These are phyloP conservation scores for Alectura lathami DNA, from an alignment of 2,113 vertebrate species.

Conservation along the genomic window DNA sequence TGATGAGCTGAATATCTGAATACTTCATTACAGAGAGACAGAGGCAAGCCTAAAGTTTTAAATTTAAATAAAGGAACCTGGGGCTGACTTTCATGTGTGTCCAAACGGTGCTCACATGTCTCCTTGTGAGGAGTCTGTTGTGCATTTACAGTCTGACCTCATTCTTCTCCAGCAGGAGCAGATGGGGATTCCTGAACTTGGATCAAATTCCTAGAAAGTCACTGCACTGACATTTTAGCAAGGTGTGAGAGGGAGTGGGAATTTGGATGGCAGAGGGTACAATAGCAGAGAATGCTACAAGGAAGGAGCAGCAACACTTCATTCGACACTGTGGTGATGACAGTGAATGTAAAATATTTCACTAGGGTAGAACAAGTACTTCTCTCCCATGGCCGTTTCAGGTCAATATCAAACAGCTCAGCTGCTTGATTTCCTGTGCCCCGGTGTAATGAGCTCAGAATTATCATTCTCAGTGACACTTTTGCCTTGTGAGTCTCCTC, in stretches of 20 bases:
- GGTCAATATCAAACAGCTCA: not conserved
- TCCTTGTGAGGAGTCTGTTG: not conserved
- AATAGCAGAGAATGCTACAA: not conserved
- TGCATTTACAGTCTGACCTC: constrained; percentile 37
- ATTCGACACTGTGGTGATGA: accelerated
- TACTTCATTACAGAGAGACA: constrained; percentile 1
- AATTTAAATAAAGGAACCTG: not conserved
- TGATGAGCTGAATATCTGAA: constrained; percentile 28
- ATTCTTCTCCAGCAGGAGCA: not conserved
- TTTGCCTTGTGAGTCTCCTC: not conserved
- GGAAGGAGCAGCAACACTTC: not conserved
- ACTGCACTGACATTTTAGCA: constrained; percentile 19
- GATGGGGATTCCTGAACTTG: constrained; percentile 56
- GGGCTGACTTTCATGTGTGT: not conserved
- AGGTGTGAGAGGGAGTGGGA: constrained; percentile 29
- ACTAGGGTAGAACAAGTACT: not conserved
- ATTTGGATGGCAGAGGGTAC: constrained; percentile 19
- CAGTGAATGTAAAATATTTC: not conserved
- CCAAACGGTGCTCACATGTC: not conserved
- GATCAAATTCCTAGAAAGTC: constrained; percentile 61
- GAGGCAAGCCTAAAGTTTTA: not conserved
- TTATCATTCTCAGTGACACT: not conserved
- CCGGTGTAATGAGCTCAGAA: not conserved
- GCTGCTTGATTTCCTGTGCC: not conserved
- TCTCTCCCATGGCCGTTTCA: not conserved